A percentile compares a stretch with the other conserved stretches of the same genome.
phyloP scores from a whole-genome alignment of 2,888 invertebrate species.

The Eupithecia subfuscata region DNA sequence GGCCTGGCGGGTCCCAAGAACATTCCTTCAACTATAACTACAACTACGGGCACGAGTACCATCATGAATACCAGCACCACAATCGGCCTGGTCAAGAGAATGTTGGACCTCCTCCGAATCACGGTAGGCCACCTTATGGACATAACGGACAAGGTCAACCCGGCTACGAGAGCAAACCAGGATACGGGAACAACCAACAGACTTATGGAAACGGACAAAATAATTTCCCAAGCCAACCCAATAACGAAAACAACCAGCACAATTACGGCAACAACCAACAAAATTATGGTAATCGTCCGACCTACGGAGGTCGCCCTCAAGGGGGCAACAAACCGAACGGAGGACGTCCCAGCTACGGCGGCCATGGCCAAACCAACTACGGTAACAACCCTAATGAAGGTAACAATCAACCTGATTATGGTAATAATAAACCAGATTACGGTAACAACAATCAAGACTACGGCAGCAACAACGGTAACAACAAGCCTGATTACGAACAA shows the following conservation, averaged over 20 bases:
- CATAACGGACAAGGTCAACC: constrained; percentile 25
- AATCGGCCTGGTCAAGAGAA: constrained; percentile 22
- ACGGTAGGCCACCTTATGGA: constrained; percentile 29
- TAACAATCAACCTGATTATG: constrained; percentile 23
- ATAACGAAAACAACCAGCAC: constrained; percentile 7
- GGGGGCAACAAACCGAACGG: constrained; percentile 23
- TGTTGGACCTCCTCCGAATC: background rate
- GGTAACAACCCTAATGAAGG: constrained; percentile 21
- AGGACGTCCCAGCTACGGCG: constrained; percentile 25
- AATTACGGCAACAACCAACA: constrained; percentile 9
- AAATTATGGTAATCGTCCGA: constrained; percentile 18
- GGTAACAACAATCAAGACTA: constrained; percentile 24
- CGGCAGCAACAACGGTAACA: constrained; percentile 25
- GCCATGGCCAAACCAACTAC: constrained; percentile 27
- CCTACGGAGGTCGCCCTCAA: constrained; percentile 5
- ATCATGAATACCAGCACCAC: constrained; percentile 36
- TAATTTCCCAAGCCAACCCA: constrained; percentile 8
- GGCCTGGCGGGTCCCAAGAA: constrained; percentile 24
- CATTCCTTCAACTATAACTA: constrained; percentile 34
- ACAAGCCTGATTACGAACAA: constrained; percentile 31
- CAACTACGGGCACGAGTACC: constrained; percentile 46
- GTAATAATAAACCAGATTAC: constrained; percentile 18
- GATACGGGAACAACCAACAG: constrained; percentile 30
- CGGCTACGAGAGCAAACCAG: constrained; percentile 15
- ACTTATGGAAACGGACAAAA: constrained; percentile 23